Conservation (phyloP, 1,140 invertebrate genomes). For the Nebria ingens region DNA sequence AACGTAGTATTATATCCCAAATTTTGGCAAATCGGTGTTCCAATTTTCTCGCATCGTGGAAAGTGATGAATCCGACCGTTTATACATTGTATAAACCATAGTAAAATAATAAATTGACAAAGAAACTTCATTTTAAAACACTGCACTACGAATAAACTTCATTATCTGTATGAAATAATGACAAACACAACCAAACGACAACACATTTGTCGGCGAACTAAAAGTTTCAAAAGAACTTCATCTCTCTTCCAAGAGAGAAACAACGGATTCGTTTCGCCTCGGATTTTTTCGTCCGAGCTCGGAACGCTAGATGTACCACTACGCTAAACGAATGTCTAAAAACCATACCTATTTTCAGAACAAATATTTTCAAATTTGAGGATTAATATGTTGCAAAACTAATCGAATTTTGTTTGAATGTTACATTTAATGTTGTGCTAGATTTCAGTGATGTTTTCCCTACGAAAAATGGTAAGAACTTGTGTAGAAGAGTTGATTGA, state of each 20-base stretch:
- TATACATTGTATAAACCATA: neutral
- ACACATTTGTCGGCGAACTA: neutral
- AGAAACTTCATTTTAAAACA: neutral
- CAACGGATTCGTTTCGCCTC: too few relatives aligned
- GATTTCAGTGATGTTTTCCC: too few relatives aligned
- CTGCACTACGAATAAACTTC: neutral
- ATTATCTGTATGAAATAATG: neutral
- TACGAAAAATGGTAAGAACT: neutral
- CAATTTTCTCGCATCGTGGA: slow-evolving; percentile 65
- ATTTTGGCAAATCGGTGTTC: slow-evolving; percentile 68
- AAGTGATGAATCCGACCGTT: neutral
- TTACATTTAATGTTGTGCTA: too few relatives aligned
- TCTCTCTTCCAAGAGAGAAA: too few relatives aligned
- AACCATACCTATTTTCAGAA: too few relatives aligned
- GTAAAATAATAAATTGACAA: neutral
- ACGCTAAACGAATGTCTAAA: too few relatives aligned
- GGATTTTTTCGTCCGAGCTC: neutral
- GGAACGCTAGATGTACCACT: too few relatives aligned
- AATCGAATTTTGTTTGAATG: too few relatives aligned
- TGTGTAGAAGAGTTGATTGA: neutral
- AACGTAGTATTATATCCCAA: slow-evolving; percentile 78
- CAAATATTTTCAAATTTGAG: too few relatives aligned
- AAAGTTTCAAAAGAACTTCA: neutral
- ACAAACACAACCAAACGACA: neutral
- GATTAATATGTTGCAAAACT: too few relatives aligned